These are phyloP conservation scores for Zhuqinia jingwanae DNA, from an alignment of 2,888 invertebrate species.

Conservation along the genomic window DNA sequence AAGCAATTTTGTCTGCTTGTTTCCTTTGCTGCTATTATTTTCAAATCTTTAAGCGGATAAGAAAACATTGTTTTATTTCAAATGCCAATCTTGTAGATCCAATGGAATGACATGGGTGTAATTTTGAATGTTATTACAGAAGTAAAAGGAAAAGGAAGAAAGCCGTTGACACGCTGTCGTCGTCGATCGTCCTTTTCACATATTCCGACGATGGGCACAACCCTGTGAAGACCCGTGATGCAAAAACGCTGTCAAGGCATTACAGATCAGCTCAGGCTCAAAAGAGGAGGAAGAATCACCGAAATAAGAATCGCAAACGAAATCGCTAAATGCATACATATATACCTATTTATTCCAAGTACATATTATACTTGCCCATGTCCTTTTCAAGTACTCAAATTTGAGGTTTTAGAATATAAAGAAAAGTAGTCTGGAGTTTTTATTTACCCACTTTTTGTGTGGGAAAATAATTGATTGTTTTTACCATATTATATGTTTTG, in stretches of 20 bases:
- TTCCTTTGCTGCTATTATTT: neutral
- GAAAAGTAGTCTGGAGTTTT: too few relatives aligned
- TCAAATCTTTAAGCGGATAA: neutral
- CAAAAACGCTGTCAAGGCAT: constrained; percentile 82
- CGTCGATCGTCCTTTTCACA: constrained; percentile 88
- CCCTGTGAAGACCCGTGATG: constrained; percentile 81
- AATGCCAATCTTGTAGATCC: constrained; percentile 28
- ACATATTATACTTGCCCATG: too few relatives aligned
- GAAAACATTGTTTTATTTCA: constrained; percentile 10
- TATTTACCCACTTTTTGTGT: too few relatives aligned
- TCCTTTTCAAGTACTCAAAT: too few relatives aligned
- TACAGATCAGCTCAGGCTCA: constrained; percentile 82
- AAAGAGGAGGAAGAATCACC: constrained; percentile 80
- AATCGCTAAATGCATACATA: too few relatives aligned
- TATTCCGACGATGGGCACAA: constrained; percentile 91
- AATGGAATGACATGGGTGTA: constrained; percentile 47
- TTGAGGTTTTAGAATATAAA: too few relatives aligned
- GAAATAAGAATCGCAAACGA: constrained; percentile 81
- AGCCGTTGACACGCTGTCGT: constrained; percentile 52
- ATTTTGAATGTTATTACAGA: constrained; percentile 51
- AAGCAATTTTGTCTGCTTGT: neutral
- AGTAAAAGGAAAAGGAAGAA: constrained; percentile 53
- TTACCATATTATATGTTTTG: neutral
- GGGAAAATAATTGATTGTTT: too few relatives aligned
- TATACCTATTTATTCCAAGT: too few relatives aligned